A percentile compares a stretch with the other conserved stretches of the same genome.
Conservation (phyloP, 2,888 invertebrate genomes). For the Metacarcinus magister region DNA sequence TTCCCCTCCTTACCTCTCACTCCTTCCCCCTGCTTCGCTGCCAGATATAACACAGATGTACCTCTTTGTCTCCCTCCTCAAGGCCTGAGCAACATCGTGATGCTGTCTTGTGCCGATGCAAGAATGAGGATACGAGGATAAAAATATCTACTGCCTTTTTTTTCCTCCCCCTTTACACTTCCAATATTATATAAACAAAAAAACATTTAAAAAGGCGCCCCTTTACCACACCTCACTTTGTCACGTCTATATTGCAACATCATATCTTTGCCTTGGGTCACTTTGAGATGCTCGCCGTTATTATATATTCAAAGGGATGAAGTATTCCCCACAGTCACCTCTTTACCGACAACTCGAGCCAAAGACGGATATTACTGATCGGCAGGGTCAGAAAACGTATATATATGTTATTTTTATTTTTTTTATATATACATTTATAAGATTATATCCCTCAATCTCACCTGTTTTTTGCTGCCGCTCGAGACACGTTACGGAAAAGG, state of each 20-base stretch:
- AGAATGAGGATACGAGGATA: conserved; percentile 10
- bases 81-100: not conserved
- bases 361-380: not conserved
- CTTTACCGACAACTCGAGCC: not conserved
- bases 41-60: conserved; percentile 62
- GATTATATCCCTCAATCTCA: not conserved
- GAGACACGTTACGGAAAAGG: not conserved
- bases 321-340: not conserved
- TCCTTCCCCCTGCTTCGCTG: conserved; percentile 46
- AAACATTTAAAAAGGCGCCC: conserved; percentile 6
- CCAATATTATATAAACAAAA: not conserved
- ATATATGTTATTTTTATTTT: not conserved
- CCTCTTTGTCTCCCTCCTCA: conserved; percentile 63
- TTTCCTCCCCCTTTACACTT: not conserved
- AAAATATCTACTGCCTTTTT: not conserved
- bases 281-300: not conserved
- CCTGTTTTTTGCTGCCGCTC: not conserved
- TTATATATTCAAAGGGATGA: not conserved
- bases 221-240: not conserved
- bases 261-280: not conserved
- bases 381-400: not conserved
- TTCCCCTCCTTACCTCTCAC: conserved; percentile 33
- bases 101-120: not conserved
- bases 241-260: not conserved
- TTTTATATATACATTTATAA: not conserved